These are phyloP conservation scores for Donacobius atricapilla DNA, from an alignment of 2,113 vertebrate species.

Conservation along the genomic window DNA sequence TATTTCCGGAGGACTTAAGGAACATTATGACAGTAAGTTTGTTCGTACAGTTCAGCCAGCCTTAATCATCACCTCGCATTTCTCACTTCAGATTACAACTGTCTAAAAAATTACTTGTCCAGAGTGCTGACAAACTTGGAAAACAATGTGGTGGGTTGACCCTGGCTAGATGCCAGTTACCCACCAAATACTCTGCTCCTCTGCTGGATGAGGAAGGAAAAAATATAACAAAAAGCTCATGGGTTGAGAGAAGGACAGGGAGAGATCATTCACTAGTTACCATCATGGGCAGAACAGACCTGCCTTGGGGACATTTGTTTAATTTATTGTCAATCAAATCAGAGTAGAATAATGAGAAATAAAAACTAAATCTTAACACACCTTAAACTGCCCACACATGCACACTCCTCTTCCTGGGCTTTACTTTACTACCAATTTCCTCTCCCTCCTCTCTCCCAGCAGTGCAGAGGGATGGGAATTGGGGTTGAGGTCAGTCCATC, in stretches of 20 bases:
- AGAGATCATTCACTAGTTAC: neutral
- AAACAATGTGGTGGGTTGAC: neutral
- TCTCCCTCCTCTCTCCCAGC: neutral
- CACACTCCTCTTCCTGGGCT: neutral
- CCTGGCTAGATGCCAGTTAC: neutral
- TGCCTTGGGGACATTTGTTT: neutral
- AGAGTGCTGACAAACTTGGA: neutral
- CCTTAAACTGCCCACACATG: neutral
- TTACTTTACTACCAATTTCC: neutral
- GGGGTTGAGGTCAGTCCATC: neutral
- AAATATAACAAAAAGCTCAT: rapidly evolving
- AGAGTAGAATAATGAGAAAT: neutral
- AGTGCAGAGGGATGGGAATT: neutral
- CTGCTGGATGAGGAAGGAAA: neutral
- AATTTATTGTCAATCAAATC: neutral
- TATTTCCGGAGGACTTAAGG: neutral
- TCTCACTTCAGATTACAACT: neutral
- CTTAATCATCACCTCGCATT: neutral
- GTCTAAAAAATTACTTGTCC: neutral
- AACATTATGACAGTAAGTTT: neutral
- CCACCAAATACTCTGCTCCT: neutral
- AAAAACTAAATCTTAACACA: neutral
- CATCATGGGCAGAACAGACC: neutral
- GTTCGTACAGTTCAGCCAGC: neutral
- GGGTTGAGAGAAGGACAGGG: neutral